Conservation (phyloP, 2,888 invertebrate species). For the Candidula unifasciata region DNA sequence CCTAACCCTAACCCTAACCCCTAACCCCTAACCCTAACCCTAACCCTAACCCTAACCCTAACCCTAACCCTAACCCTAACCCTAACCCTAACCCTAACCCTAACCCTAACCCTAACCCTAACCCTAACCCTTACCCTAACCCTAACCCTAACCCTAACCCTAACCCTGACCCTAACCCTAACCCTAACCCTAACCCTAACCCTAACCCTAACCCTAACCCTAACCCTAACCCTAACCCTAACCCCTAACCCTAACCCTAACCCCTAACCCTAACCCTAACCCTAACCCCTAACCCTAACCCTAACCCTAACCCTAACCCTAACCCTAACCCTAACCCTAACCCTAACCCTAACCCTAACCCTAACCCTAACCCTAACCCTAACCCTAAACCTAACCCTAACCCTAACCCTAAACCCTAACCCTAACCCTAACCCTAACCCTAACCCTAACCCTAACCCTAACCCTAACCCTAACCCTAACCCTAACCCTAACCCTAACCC, state of each 20-base stretch:
- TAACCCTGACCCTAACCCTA: slow-evolving; percentile 52
- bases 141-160: slow-evolving; percentile 51
- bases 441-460: slow-evolving; percentile 48
- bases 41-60: background rate
- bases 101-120: slow-evolving; percentile 32
- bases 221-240: slow-evolving; percentile 40
- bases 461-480: slow-evolving; percentile 50
- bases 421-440: slow-evolving; percentile 34
- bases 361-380: slow-evolving; percentile 17
- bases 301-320: slow-evolving; percentile 17
- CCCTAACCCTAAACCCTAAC: slow-evolving; percentile 1
- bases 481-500: slow-evolving; percentile 19
- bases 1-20: slow-evolving; percentile 50
- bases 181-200: slow-evolving; percentile 37
- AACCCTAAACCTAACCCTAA: slow-evolving; percentile 16
- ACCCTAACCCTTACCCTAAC: slow-evolving; percentile 19
- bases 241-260: slow-evolving; percentile 25
- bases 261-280: slow-evolving; percentile 50
- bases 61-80: slow-evolving; percentile 22
- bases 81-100: slow-evolving; percentile 42
- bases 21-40: background rate
- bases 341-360: slow-evolving; percentile 16
- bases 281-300: slow-evolving; percentile 25
- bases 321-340: background rate
- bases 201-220: slow-evolving; percentile 27